Conservation (phyloP, 2,888 invertebrate genomes). For the Drosophila mayaguana region DNA sequence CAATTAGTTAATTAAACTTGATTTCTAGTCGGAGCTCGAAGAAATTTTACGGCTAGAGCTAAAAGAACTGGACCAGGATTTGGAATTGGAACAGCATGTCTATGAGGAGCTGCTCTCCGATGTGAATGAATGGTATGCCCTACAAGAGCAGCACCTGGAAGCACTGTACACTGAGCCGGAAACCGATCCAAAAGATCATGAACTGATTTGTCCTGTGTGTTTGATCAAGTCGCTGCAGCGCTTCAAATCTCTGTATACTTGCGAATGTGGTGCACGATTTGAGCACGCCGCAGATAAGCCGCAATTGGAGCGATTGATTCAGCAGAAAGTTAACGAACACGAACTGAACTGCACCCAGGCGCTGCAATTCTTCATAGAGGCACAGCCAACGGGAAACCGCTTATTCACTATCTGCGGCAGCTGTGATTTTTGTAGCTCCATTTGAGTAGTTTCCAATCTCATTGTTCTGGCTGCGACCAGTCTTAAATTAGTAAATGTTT, state of each 20-base stretch:
- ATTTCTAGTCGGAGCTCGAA: conserved; percentile 56
- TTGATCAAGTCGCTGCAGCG: conserved; percentile 76
- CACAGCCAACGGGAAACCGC: conserved; percentile 37
- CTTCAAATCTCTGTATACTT: conserved; percentile 73
- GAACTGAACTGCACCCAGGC: conserved; percentile 66
- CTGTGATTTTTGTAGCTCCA: conserved; percentile 80
- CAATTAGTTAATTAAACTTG: not conserved
- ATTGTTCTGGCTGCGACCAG: conserved; percentile 43
- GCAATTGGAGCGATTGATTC: conserved; percentile 52
- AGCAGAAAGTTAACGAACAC: conserved; percentile 64
- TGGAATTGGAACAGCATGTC: conserved; percentile 81
- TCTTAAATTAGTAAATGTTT: not conserved
- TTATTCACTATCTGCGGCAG: conserved; percentile 76
- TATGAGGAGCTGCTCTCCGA: conserved; percentile 80
- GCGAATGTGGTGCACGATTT: conserved; percentile 83
- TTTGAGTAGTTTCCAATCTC: conserved; percentile 42
- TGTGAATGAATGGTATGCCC: conserved; percentile 80
- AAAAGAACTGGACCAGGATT: conserved; percentile 78
- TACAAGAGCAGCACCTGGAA: conserved; percentile 76
- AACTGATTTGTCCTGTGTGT: conserved; percentile 86
- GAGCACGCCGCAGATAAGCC: conserved; percentile 53
- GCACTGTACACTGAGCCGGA: conserved; percentile 83
- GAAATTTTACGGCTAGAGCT: conserved; percentile 80
- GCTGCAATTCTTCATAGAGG: conserved; percentile 78
- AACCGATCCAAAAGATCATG: conserved; percentile 66